phyloP scores from a whole-genome alignment of 2,797 vertebrate species.

The Sebastes variabilis region DNA sequence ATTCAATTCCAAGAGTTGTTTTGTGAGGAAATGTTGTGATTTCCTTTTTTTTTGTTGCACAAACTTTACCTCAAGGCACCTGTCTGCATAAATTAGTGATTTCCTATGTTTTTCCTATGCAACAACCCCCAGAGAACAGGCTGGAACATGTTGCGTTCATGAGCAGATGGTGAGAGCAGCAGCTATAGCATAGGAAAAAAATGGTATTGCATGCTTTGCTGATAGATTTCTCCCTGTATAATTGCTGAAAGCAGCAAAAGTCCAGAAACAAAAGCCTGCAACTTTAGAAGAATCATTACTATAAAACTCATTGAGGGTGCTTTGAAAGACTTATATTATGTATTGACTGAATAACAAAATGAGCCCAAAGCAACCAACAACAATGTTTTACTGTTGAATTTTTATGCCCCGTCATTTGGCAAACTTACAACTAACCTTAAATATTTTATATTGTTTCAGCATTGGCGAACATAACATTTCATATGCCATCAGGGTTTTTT shows the following conservation, averaged over 20 bases:
- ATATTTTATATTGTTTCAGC: background rate
- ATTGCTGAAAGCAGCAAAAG: background rate
- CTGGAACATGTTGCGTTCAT: conserved; percentile 1
- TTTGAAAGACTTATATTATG: background rate
- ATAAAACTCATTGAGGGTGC: background rate
- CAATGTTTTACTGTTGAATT: background rate
- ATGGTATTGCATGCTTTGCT: background rate
- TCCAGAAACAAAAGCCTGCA: background rate
- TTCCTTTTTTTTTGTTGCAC: background rate
- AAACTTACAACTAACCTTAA: background rate
- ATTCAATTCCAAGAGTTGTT: background rate
- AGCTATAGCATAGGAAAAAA: background rate
- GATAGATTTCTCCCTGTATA: background rate
- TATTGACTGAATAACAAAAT: background rate
- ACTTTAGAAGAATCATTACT: background rate
- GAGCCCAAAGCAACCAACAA: background rate
- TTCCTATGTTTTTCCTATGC: background rate
- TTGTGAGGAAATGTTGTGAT: background rate
- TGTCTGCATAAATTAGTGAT: background rate
- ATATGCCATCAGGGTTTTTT: background rate
- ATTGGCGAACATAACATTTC: background rate
- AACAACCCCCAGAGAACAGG: background rate
- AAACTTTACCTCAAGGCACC: background rate
- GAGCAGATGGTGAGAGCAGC: conserved; percentile 35
- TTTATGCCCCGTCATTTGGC: background rate